A percentile compares a stretch with the other conserved stretches of the same genome.
phyloP scores from a whole-genome alignment of 2,797 vertebrate species.

The Coregonus sp. region DNA sequence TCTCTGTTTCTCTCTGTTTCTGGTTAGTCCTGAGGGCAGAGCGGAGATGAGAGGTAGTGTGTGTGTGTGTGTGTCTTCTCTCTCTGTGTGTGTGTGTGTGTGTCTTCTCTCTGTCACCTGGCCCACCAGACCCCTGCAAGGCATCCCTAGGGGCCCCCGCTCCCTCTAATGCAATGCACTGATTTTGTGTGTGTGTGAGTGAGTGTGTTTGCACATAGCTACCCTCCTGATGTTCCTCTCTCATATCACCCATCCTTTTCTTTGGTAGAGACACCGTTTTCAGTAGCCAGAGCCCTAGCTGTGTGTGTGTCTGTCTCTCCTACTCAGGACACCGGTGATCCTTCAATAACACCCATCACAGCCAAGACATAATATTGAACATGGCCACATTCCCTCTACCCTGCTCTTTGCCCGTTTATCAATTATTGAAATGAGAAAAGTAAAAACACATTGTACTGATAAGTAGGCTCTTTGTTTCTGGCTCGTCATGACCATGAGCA shows the following conservation, averaged over 20 bases:
- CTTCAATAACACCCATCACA: constrained; percentile 62
- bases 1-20: constrained; percentile 26
- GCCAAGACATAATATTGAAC: constrained; percentile 80
- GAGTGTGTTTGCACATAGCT: not conserved
- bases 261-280: not conserved
- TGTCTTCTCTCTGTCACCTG: constrained; percentile 36
- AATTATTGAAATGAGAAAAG: constrained; percentile 81
- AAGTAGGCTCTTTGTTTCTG: constrained; percentile 66
- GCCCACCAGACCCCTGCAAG: constrained; percentile 46
- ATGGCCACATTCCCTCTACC: constrained; percentile 71
- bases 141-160: constrained; percentile 41
- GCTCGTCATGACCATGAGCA: constrained; percentile 34
- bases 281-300: not conserved
- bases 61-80: not conserved
- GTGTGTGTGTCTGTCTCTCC: not conserved
- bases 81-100: constrained; percentile 27
- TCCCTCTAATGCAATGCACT: constrained; percentile 21
- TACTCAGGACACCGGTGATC: constrained; percentile 58
- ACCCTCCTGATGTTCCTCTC: no score
- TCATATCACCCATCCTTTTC: not conserved
- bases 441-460: constrained; percentile 79
- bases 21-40: constrained; percentile 33
- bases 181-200: constrained; percentile 28
- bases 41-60: not conserved
- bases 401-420: constrained; percentile 43